Evolutionary conservation across 2,888 invertebrate species (phyloP).

Genomic region (Mylabris sibirica): DNA sequence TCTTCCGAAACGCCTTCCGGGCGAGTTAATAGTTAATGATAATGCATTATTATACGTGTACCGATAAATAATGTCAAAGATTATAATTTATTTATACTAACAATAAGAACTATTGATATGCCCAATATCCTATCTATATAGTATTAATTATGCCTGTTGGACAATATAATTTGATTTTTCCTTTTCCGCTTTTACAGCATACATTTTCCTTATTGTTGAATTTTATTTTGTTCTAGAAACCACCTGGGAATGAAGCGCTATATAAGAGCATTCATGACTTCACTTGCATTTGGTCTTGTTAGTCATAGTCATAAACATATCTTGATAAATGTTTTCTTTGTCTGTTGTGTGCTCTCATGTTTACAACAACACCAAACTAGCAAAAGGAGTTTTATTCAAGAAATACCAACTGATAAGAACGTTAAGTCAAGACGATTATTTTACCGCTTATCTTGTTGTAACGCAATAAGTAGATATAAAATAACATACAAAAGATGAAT

Average conservation of each 20-base stretch:
- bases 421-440: conserved; percentile 31
- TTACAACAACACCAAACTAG: conserved; percentile 34
- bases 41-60: conserved; percentile 51
- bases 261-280: conserved; percentile 18
- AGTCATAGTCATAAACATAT: conserved; percentile 44
- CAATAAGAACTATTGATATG: background rate
- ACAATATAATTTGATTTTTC: background rate
- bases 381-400: conserved; percentile 42
- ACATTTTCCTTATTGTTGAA: background rate
- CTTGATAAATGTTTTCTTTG: conserved; percentile 50
- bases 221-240: conserved; percentile 15
- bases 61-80: conserved; percentile 35
- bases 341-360: conserved; percentile 34
- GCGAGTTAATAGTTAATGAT: conserved; percentile 54
- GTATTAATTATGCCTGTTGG: background rate
- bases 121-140: conserved; percentile 23
- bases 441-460: conserved; percentile 43
- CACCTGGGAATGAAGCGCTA: conserved; percentile 23
- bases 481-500: conserved; percentile 20
- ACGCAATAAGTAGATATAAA: conserved; percentile 47
- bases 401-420: conserved; percentile 40
- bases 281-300: conserved; percentile 26
- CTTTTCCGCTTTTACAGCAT: background rate
- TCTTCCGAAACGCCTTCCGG: conserved; percentile 50
- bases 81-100: background rate